Conservation (phyloP, 2,797 vertebrate species). For the Molossus molossus region DNA sequence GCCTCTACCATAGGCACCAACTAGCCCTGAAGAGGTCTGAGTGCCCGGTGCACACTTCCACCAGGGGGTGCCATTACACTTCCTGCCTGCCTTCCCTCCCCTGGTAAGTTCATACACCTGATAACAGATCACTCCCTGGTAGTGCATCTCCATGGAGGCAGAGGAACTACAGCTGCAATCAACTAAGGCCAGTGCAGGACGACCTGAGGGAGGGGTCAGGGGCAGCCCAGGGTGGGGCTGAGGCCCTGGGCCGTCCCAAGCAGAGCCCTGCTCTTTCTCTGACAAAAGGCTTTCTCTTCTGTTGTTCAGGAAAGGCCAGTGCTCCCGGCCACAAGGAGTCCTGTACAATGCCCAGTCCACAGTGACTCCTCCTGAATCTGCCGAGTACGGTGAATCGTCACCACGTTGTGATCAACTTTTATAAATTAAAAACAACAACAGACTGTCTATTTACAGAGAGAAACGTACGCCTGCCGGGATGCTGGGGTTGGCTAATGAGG, state of each 20-base stretch:
- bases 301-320: neutral
- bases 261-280: neutral
- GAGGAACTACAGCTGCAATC: neutral
- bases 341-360: neutral
- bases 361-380: fast-evolving
- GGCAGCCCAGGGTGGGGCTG: neutral
- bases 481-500: neutral
- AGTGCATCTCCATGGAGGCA: neutral
- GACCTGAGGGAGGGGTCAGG: neutral
- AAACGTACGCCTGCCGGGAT: neutral
- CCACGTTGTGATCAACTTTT: neutral
- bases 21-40: neutral
- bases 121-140: neutral
- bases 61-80: neutral
- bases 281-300: neutral
- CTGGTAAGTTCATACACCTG: no score
- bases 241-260: neutral
- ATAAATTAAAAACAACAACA: neutral
- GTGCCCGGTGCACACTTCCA: neutral
- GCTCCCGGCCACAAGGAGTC: neutral
- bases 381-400: neutral
- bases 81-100: no score
- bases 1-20: neutral
- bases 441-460: neutral
- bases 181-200: neutral